Evolutionary conservation across 2,797 vertebrate genomes (phyloP).

Genomic region (Dendrocincla fuliginosa): DNA sequence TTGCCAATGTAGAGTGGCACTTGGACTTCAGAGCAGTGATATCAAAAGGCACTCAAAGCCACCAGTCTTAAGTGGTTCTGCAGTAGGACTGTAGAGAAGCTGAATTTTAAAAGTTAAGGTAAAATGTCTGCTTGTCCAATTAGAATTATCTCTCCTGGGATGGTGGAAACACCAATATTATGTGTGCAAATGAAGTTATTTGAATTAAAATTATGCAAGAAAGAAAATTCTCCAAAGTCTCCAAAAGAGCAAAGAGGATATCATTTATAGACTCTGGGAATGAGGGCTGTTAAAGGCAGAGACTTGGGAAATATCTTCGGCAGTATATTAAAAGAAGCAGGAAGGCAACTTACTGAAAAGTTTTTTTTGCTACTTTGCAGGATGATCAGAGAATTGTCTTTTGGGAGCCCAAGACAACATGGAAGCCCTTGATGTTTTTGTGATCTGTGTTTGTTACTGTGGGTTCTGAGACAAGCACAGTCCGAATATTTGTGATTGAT

Average conservation of each 20-base stretch:
- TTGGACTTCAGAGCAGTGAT: not conserved
- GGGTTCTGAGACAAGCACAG: not conserved
- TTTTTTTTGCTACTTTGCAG: not conserved
- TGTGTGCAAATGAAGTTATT: not conserved
- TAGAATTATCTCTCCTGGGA: not conserved
- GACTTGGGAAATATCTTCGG: not conserved
- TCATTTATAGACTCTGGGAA: not conserved
- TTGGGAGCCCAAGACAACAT: not conserved
- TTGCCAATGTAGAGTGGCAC: not conserved
- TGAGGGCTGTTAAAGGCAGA: not conserved
- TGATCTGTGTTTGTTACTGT: not conserved
- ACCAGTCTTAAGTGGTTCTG: not conserved
- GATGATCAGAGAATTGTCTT: not conserved
- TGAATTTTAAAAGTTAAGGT: not conserved
- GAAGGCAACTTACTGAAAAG: not conserved
- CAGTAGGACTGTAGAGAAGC: not conserved
- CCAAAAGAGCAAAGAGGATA: not conserved
- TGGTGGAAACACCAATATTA: not conserved
- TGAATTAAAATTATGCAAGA: not conserved
- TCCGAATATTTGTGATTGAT: not conserved
- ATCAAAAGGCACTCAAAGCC: not conserved
- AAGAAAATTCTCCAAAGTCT: not conserved
- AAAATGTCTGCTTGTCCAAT: not conserved
- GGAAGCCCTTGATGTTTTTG: not conserved
- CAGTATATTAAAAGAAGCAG: not conserved